Percentiles rank a stretch among this genome's conserved stretches.
Evolutionary conservation across 2,113 vertebrate genomes (phyloP).

Genomic region (Narcine bancroftii): DNA sequence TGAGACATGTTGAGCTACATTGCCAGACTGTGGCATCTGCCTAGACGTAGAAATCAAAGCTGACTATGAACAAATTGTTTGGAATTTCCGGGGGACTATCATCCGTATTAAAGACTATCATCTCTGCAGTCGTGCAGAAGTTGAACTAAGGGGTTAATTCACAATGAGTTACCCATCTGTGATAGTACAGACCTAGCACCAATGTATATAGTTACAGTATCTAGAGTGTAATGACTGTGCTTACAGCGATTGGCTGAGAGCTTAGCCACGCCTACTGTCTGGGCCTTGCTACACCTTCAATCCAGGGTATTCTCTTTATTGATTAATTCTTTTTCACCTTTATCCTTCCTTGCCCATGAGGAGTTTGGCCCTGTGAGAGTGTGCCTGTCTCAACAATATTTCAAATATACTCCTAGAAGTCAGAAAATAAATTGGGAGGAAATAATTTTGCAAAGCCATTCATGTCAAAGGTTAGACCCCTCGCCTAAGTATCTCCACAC

Average conservation of each 20-base stretch:
- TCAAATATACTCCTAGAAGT: not conserved
- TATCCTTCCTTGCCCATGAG: not conserved
- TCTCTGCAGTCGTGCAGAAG: not conserved
- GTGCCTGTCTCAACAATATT: not conserved
- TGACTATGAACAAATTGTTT: not conserved
- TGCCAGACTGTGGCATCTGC: too few species aligned
- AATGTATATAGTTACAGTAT: too few species aligned
- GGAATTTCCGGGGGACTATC: too few species aligned
- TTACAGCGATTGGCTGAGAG: too few species aligned
- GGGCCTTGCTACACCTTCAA: too few species aligned
- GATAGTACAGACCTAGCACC: too few species aligned
- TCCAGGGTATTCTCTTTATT: not conserved
- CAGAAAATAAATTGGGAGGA: not conserved
- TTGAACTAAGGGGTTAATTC: not conserved
- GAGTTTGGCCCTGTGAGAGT: not conserved
- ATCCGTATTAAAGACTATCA: too few species aligned
- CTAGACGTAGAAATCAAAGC: too few species aligned
- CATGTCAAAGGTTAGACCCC: not conserved
- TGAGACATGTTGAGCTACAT: not conserved
- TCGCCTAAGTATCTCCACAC: too few species aligned
- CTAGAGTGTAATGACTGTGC: too few species aligned
- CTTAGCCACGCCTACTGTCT: too few species aligned
- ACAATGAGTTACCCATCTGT: not conserved
- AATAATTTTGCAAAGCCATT: not conserved
- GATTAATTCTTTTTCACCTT: not conserved